These are phyloP conservation scores for Lepisosteus osseus DNA, from an alignment of 2,113 vertebrate genomes.

Conservation along the genomic window DNA sequence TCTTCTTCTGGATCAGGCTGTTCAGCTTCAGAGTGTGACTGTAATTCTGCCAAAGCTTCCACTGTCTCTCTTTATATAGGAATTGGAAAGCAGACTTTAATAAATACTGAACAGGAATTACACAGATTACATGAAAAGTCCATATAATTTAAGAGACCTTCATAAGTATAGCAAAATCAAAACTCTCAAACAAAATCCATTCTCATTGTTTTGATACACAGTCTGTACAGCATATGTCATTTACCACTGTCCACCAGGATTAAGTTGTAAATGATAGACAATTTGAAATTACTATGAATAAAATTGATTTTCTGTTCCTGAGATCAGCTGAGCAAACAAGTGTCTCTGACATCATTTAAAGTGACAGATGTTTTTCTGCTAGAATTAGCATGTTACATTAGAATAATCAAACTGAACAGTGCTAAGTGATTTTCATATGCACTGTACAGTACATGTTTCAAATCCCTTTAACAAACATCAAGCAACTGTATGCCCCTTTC, in stretches of 20 bases:
- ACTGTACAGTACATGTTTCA: neutral
- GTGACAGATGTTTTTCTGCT: too few species aligned
- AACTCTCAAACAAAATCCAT: too few species aligned
- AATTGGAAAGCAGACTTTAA: slow-evolving; percentile 11
- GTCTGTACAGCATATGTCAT: too few species aligned
- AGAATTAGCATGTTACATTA: neutral
- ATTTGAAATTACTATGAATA: too few species aligned
- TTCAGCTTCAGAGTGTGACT: slow-evolving; percentile 56
- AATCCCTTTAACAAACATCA: neutral
- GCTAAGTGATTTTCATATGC: neutral
- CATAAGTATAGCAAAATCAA: too few species aligned
- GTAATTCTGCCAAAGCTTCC: slow-evolving; percentile 58
- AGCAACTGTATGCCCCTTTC: neutral
- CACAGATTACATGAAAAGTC: neutral
- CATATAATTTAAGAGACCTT: too few species aligned
- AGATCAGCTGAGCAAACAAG: too few species aligned
- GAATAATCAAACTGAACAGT: neutral
- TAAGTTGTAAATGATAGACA: too few species aligned
- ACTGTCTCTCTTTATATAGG: slow-evolving; percentile 44
- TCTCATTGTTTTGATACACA: too few species aligned
- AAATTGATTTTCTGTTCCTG: too few species aligned
- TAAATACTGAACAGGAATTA: neutral
- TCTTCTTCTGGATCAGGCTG: slow-evolving; percentile 47
- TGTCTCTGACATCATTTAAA: too few species aligned
- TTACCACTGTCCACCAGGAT: too few species aligned